phyloP scores from a whole-genome alignment of 92 coral and sea anemone genomes.

The Isaurus tuberculatus region DNA sequence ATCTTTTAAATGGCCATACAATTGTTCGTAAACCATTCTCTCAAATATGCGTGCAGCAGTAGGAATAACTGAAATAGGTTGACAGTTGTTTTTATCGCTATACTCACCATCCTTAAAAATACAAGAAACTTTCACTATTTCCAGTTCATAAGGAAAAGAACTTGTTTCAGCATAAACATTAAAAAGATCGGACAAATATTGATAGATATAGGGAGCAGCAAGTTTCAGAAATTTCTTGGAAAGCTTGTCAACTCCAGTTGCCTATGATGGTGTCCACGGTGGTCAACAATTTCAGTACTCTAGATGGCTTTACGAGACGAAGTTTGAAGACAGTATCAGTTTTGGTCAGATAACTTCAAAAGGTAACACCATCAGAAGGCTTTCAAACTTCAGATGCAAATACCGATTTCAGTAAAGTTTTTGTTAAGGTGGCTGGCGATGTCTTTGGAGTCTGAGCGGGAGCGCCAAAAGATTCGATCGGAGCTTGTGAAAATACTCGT shows the following conservation, averaged over 20 bases:
- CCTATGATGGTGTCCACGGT: conserved; percentile 25
- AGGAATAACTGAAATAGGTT: no score
- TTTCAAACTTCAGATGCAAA: conserved; percentile 47
- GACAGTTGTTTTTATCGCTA: no score
- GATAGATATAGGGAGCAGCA: no score
- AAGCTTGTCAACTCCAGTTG: conserved; percentile 41
- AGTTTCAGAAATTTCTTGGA: conserved; percentile 15
- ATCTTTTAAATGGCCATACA: background rate
- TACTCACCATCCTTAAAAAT: no score
- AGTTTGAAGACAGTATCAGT: conserved; percentile 4
- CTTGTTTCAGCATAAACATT: no score
- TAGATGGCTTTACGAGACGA: background rate
- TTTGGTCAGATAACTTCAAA: conserved; percentile 25
- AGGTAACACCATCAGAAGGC: conserved; percentile 1
- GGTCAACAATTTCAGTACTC: conserved; percentile 32
- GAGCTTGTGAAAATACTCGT: no score
- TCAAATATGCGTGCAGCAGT: no score
- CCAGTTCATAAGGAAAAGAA: no score
- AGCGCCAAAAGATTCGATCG: background rate
- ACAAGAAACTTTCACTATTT: background rate
- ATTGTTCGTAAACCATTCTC: no score
- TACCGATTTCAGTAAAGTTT: conserved; percentile 52
- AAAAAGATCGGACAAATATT: no score
- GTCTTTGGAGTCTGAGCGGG: conserved; percentile 27
- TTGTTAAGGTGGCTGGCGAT: conserved; percentile 49